These are phyloP conservation scores for Oppia nitens DNA, from an alignment of 1,140 invertebrate species.

Conservation along the genomic window DNA sequence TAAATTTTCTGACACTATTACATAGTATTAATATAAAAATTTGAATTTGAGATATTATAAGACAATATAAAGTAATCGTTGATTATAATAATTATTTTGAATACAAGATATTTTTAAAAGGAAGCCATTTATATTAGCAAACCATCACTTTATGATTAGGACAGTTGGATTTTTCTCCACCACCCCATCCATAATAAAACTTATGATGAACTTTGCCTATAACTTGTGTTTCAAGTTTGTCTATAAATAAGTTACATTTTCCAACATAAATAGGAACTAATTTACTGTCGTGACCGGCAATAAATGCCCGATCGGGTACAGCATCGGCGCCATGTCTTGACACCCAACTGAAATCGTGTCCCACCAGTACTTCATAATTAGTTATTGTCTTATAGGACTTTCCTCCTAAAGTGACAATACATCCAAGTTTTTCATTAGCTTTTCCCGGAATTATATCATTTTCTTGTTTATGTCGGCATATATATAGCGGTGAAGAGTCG, in stretches of 20 bases:
- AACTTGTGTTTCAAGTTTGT: neutral
- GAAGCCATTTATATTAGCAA: too few relatives aligned
- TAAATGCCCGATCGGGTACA: slow-evolving; percentile 1
- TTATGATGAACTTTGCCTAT: slow-evolving; percentile 6
- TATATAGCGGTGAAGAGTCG: neutral
- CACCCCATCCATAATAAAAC: neutral
- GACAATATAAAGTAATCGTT: too few relatives aligned
- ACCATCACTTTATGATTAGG: neutral
- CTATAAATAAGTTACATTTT: neutral
- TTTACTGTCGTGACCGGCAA: neutral
- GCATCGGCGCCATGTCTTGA: slow-evolving; percentile 2
- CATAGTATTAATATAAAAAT: too few relatives aligned
- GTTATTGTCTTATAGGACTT: neutral
- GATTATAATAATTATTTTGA: too few relatives aligned
- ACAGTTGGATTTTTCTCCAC: neutral
- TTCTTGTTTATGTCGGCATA: neutral
- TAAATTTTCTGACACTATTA: too few relatives aligned
- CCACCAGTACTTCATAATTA: neutral
- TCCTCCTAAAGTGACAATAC: neutral
- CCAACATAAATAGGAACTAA: slow-evolving; percentile 5
- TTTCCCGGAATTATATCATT: neutral
- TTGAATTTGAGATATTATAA: too few relatives aligned
- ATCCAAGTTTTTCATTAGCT: neutral
- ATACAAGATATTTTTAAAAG: too few relatives aligned
- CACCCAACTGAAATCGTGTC: neutral